A percentile compares a stretch with the other conserved stretches of the same genome.
phyloP scores from a whole-genome alignment of 2,888 invertebrate species.

The Yponomeuta cagnagella region DNA sequence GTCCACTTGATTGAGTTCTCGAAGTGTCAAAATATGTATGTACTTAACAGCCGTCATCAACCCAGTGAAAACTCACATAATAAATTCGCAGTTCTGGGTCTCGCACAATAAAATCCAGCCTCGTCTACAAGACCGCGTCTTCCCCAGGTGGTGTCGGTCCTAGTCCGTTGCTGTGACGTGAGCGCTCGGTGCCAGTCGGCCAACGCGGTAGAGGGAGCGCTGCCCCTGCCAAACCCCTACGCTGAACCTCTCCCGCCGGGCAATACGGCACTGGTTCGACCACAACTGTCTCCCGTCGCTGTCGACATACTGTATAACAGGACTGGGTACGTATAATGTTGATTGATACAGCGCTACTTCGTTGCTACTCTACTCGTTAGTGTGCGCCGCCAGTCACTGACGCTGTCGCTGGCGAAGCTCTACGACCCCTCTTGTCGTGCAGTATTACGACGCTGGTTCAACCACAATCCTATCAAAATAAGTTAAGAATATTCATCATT shows the following conservation, averaged over 20 bases:
- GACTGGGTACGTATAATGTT: constrained; percentile 75
- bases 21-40: too few species aligned
- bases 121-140: neutral
- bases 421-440: too few species aligned
- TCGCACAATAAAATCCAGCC: too few species aligned
- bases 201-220: constrained; percentile 65
- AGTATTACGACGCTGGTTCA: too few species aligned
- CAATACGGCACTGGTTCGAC: constrained; percentile 27
- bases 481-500: too few species aligned
- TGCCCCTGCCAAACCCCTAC: constrained; percentile 79
- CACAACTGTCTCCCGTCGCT: constrained; percentile 74
- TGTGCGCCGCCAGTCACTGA: constrained; percentile 75
- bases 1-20: too few species aligned
- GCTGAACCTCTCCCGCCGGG: constrained; percentile 80
- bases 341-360: constrained; percentile 70
- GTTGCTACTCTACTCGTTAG: constrained; percentile 91
- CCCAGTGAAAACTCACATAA: too few species aligned
- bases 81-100: neutral
- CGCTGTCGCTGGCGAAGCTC: constrained; percentile 39
- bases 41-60: too few species aligned
- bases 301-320: constrained; percentile 89
- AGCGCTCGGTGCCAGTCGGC: constrained; percentile 78
- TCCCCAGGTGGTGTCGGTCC: constrained; percentile 84
- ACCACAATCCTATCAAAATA: too few species aligned
- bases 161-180: constrained; percentile 95